Percentiles rank a stretch among this genome's conserved stretches.
Conservation (phyloP, 1,140 invertebrate species). For the Drosophila nikananu region DNA sequence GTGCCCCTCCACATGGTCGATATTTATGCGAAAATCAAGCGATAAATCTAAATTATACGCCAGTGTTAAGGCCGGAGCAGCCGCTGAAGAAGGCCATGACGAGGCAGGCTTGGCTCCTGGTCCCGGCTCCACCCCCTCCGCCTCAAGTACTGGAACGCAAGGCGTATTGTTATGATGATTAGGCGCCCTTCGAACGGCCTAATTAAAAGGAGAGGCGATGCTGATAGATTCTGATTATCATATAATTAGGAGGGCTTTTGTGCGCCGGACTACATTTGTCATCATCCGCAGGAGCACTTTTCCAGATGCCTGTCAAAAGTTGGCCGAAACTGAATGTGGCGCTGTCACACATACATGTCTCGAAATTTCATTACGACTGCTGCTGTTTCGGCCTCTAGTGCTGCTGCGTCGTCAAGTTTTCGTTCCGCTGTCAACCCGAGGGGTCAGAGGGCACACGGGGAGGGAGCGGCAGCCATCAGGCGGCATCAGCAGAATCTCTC, state of each 20-base stretch:
- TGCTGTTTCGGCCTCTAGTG: slow-evolving; percentile 7
- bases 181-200: slow-evolving; percentile 49
- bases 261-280: slow-evolving; percentile 57
- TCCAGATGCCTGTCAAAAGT: slow-evolving; percentile 68
- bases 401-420: slow-evolving; percentile 80
- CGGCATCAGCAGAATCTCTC: slow-evolving; percentile 62
- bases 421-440: slow-evolving; percentile 76
- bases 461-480: slow-evolving; percentile 17
- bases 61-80: slow-evolving; percentile 58
- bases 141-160: neutral
- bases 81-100: slow-evolving; percentile 49
- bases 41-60: slow-evolving; percentile 82
- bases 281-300: slow-evolving; percentile 73
- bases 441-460: slow-evolving; percentile 38
- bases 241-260: slow-evolving; percentile 65
- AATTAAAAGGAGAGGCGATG: slow-evolving; percentile 71
- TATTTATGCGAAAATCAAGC: slow-evolving; percentile 81
- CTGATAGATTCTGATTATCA: slow-evolving; percentile 77
- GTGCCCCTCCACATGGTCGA: slow-evolving; percentile 58
- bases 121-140: slow-evolving; percentile 1
- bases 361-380: slow-evolving; percentile 80
- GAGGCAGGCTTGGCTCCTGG: slow-evolving; percentile 40
- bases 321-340: slow-evolving; percentile 40
- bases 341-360: slow-evolving; percentile 75
- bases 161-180: slow-evolving; percentile 78